A percentile compares a stretch with the other conserved stretches of the same genome.
phyloP scores from a whole-genome alignment of 2,797 vertebrate genomes.

The Sebastiscus albofasciatus region DNA sequence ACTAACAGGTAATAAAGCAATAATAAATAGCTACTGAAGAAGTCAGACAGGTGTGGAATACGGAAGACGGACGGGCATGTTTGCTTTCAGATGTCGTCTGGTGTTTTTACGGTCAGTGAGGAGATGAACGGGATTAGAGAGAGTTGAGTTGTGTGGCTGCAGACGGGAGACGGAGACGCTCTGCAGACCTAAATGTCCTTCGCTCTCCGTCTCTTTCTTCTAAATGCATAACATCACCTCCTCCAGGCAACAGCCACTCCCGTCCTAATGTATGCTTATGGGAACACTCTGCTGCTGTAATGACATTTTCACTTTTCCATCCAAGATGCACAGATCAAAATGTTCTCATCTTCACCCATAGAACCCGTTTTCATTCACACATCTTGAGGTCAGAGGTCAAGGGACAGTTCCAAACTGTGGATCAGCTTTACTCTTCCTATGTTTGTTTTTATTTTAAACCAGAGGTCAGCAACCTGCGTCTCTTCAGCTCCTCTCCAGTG shows the following conservation, averaged over 20 bases:
- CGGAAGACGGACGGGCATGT: background rate
- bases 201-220: background rate
- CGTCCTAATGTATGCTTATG: background rate
- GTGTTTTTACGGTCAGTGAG: background rate
- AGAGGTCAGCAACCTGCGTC: too few relatives aligned
- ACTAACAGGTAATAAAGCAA: background rate
- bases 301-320: conserved; percentile 6
- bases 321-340: background rate
- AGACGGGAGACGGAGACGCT: background rate
- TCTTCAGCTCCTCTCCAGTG: too few relatives aligned
- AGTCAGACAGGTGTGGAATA: background rate
- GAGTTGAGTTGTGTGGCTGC: background rate
- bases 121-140: background rate
- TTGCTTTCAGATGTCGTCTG: background rate
- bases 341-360: background rate
- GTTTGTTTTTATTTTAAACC: background rate
- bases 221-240: conserved; percentile 7
- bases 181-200: background rate
- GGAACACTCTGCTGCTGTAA: conserved; percentile 6
- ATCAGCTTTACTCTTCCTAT: background rate
- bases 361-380: too few relatives aligned
- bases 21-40: background rate
- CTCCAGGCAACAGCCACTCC: conserved; percentile 7
- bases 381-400: too few relatives aligned
- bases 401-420: background rate